Conservation (phyloP, 1,140 invertebrate genomes). For the Pissodes strobi region DNA sequence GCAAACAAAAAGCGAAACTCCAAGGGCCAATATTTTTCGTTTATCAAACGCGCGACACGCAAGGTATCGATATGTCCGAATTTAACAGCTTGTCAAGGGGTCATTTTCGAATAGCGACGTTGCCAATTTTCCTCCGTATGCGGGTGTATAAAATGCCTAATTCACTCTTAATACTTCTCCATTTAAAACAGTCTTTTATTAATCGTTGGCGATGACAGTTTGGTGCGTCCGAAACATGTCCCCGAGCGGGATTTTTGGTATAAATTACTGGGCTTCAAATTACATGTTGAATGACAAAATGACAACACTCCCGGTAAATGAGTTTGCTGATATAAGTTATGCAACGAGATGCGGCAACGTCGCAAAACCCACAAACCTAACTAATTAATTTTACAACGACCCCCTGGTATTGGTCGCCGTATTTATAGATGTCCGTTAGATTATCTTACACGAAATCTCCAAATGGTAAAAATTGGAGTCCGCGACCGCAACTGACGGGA, state of each 20-base stretch:
- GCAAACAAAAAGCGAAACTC: constrained; percentile 22
- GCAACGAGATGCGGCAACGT: too few species aligned
- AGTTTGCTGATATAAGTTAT: too few species aligned
- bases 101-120: constrained; percentile 2
- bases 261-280: too few species aligned
- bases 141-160: too few species aligned
- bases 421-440: constrained; percentile 49
- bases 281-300: too few species aligned
- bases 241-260: too few species aligned
- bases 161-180: too few species aligned
- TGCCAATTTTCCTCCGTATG: too few species aligned
- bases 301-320: too few species aligned
- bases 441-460: constrained; percentile 48
- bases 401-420: constrained; percentile 35
- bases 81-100: constrained; percentile 28
- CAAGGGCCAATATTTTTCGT: constrained; percentile 31
- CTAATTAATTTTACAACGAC: constrained; percentile 44
- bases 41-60: constrained; percentile 29
- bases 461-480: constrained; percentile 48
- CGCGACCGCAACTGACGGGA: constrained; percentile 43
- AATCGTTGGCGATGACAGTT: too few species aligned
- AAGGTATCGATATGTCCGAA: constrained; percentile 31
- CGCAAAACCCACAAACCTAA: constrained; percentile 4
- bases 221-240: too few species aligned
- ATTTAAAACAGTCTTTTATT: too few species aligned